Evolutionary conservation across 2,797 vertebrate genomes (phyloP).

Genomic region (Pseudochirops cupreus): DNA sequence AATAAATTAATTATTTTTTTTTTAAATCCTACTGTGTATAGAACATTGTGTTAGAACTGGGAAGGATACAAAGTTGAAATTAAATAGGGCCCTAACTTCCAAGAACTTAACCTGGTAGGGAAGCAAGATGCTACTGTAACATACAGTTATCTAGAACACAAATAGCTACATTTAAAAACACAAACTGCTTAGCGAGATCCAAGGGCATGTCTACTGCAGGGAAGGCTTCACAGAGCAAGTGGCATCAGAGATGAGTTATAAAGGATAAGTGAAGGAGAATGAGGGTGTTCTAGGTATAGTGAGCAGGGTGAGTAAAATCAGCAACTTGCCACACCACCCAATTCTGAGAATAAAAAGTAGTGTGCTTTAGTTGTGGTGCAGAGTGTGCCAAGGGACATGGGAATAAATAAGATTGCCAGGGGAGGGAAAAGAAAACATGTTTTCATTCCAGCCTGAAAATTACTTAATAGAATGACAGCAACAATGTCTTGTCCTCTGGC

Average conservation of each 20-base stretch:
- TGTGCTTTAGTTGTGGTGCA: background rate
- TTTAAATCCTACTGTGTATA: background rate
- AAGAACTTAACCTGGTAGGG: background rate
- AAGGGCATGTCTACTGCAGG: background rate
- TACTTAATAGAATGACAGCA: background rate
- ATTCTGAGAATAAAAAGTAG: background rate
- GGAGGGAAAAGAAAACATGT: slow-evolving; percentile 4
- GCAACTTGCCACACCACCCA: background rate
- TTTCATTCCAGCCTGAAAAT: slow-evolving; percentile 20
- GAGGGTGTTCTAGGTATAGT: background rate
- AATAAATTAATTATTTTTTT: too few species aligned
- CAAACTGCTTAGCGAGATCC: background rate
- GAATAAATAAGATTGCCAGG: background rate
- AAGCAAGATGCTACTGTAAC: background rate
- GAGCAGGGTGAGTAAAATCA: background rate
- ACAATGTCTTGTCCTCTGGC: background rate
- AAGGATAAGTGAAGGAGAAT: background rate
- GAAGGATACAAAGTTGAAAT: background rate
- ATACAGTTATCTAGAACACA: background rate
- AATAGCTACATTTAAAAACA: background rate
- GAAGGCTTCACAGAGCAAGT: background rate
- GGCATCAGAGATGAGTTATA: background rate
- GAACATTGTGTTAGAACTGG: background rate
- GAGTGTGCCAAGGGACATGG: background rate
- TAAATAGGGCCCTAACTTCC: background rate